Base-by-base conservation (phyloP, 2,797 vertebrate genomes). In the Gorsachius magnificus region DNA sequence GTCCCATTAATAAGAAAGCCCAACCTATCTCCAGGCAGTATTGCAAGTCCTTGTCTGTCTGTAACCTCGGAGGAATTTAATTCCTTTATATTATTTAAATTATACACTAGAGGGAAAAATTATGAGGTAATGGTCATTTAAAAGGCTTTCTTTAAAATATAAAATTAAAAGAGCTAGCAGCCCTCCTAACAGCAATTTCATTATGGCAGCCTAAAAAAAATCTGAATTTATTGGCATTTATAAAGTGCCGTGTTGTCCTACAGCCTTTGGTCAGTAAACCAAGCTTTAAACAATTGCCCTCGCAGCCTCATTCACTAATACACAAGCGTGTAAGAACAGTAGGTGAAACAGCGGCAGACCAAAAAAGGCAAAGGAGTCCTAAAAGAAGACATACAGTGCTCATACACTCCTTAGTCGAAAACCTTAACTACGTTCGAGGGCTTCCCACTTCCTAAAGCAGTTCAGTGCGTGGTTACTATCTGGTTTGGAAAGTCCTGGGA, bases 41-140 rank as follows among this genome's bases (percentile, higher is more conserved):
- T 95, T 95, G 96, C 84, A 95, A 93, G 75, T 79, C 89, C 93
- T 96, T 90, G 58, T 96, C 92, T 92, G 66, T 83, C 78, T 74
- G 77, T 86, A 96, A 91, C 95, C 95, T 94, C 79, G 4, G 80
- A 97, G 92, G 95, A 97, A 97, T 96, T 90, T 83, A 96, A 94
- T 97, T 97, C 70, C 90, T 92, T 92, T 93, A 36, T 96, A 96
- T 97, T 96, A 96, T 97, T 97, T 95, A 97, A 98, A 97, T 97
- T 95, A 94, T 71, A 92, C 56, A 84, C 87, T 70, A 90, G 76
- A 88, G 35, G 81, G 76, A 96, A 78, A 97, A 95, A 95, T 95
- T 96, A 92, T 36, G 41, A 94, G 74, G 56, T 66, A 79, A 18
- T n/a, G 83, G 86, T 63, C 87, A 95, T 92, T 87, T 89, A 64